phyloP scores from a whole-genome alignment of 2,888 invertebrate species.

The Agrochola litura region DNA sequence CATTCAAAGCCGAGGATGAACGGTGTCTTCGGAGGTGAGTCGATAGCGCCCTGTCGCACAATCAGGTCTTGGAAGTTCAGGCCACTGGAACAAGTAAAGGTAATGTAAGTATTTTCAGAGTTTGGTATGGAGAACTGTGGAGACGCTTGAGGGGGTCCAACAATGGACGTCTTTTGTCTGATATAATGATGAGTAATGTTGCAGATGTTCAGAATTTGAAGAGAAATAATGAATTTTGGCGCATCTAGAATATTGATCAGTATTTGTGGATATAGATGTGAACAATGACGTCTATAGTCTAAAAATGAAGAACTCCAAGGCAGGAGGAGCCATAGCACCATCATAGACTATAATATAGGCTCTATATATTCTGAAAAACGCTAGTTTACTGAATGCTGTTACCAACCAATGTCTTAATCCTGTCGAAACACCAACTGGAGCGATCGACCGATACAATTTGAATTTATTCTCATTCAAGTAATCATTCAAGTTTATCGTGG shows the following conservation, averaged over 20 bases:
- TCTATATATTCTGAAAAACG: background rate
- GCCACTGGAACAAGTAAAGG: slow-evolving; percentile 92
- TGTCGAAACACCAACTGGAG: slow-evolving; percentile 24
- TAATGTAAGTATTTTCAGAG: slow-evolving; percentile 19
- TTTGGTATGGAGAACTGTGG: background rate
- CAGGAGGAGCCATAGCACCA: no score
- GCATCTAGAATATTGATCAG: background rate
- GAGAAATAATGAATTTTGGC: background rate
- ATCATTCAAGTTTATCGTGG: slow-evolving; percentile 59
- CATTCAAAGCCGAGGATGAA: slow-evolving; percentile 97
- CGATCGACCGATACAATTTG: slow-evolving; percentile 34
- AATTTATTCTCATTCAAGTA: slow-evolving; percentile 55
- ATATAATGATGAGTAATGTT: background rate
- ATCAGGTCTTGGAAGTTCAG: slow-evolving; percentile 97
- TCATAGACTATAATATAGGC: no score
- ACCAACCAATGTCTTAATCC: slow-evolving; percentile 31
- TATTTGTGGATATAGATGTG: no score
- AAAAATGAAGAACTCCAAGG: background rate
- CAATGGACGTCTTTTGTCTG: background rate
- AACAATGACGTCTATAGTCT: background rate
- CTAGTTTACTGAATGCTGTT: slow-evolving; percentile 7
- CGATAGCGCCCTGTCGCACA: slow-evolving; percentile 96
- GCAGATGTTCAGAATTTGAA: background rate
- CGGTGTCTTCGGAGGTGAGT: slow-evolving; percentile 97
- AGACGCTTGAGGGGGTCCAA: no score